These are phyloP conservation scores for Chaetophractus vellerosus DNA, from an alignment of 2,797 vertebrate genomes.

Conservation along the genomic window DNA sequence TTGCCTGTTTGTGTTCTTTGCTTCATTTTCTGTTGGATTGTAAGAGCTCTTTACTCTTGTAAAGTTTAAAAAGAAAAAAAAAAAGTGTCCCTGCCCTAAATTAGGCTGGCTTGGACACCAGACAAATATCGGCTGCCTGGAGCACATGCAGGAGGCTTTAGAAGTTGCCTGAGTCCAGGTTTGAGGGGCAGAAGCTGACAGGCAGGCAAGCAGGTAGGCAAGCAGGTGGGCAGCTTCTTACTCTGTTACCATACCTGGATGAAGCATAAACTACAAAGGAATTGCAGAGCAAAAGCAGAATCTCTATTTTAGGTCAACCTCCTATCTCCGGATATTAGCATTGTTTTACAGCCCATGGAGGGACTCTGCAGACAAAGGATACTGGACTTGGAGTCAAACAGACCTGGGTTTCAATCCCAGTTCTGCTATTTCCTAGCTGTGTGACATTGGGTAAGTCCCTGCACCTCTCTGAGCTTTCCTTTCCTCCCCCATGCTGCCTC, in stretches of 20 bases:
- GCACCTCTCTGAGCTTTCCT: constrained; percentile 19
- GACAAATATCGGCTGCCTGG: neutral
- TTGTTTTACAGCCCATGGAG: neutral
- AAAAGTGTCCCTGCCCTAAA: constrained; percentile 12
- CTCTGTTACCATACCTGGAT: neutral
- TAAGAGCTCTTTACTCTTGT: neutral
- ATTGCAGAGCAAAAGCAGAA: neutral
- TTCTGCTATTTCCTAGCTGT: neutral
- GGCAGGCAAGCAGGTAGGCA: neutral
- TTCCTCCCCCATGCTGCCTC: neutral
- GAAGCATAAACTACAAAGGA: neutral
- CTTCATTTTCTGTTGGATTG: neutral
- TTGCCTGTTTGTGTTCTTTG: neutral
- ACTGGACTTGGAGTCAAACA: neutral
- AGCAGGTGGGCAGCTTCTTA: neutral
- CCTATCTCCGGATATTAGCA: neutral
- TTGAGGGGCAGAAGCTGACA: neutral
- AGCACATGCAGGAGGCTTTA: neutral
- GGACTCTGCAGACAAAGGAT: neutral
- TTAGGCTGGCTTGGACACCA: neutral
- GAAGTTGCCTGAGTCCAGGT: constrained; percentile 7
- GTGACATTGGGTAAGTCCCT: neutral
- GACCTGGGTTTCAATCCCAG: neutral
- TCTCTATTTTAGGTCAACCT: constrained; percentile 22
- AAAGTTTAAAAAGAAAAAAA: neutral